phyloP scores from a whole-genome alignment of 1,140 invertebrate genomes.

The Aphidius ervi region DNA sequence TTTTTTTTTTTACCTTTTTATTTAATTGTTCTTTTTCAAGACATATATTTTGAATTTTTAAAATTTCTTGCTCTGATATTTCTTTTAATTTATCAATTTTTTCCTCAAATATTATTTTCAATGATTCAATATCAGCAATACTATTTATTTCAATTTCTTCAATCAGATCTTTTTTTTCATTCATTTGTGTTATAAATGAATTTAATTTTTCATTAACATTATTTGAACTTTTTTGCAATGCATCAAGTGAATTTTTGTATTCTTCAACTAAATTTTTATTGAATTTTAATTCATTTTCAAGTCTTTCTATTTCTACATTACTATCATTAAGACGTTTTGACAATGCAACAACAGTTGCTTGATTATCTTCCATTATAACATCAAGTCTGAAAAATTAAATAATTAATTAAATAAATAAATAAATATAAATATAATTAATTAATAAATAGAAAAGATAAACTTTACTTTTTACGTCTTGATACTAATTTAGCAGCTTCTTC shows the following conservation, averaged over 20 bases:
- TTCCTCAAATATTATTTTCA: constrained; percentile 33
- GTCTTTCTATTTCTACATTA: constrained; percentile 41
- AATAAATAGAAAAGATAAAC: constrained; percentile 6
- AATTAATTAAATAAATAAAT: not conserved
- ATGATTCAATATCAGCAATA: constrained; percentile 36
- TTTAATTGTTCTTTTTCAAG: constrained; percentile 31
- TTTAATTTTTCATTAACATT: constrained; percentile 38
- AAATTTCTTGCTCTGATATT: constrained; percentile 33
- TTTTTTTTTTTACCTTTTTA: constrained; percentile 34
- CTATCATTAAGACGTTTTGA: constrained; percentile 40
- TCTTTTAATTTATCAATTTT: constrained; percentile 39
- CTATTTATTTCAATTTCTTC: constrained; percentile 38
- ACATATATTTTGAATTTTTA: constrained; percentile 32
- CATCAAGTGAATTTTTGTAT: constrained; percentile 36
- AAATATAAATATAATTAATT: not conserved
- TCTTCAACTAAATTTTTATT: constrained; percentile 35
- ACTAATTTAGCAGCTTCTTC: constrained; percentile 48
- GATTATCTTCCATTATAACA: constrained; percentile 47
- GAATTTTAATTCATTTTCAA: constrained; percentile 39
- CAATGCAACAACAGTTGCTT: constrained; percentile 42
- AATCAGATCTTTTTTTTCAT: constrained; percentile 34
- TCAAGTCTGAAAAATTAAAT: constrained; percentile 35
- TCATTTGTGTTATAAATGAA: constrained; percentile 35
- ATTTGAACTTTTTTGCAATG: constrained; percentile 40
- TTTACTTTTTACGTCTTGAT: constrained; percentile 26